Conservation (phyloP, 2,888 invertebrate species). For the Syrista parreyssii region DNA sequence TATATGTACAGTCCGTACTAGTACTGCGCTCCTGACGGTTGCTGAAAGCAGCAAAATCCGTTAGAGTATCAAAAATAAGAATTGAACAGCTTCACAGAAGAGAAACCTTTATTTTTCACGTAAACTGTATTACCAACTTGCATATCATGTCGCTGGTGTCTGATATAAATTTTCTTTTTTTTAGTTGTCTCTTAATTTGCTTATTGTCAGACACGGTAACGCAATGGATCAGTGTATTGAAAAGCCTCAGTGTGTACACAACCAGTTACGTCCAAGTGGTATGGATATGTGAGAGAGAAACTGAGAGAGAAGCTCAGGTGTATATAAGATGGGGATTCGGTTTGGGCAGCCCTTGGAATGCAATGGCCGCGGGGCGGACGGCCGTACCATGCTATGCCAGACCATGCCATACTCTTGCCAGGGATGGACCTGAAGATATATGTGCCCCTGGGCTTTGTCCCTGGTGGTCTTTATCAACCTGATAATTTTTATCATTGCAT, state of each 20-base stretch:
- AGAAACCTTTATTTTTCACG: background rate
- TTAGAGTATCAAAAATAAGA: background rate
- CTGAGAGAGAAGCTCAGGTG: conserved; percentile 21
- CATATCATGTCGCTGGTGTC: background rate
- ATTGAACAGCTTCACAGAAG: background rate
- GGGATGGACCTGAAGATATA: conserved; percentile 6
- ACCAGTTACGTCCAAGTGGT: conserved; percentile 5
- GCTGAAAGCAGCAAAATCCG: background rate
- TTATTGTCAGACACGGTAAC: background rate
- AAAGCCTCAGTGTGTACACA: background rate
- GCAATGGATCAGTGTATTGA: background rate
- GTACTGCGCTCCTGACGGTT: background rate
- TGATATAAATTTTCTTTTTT: background rate
- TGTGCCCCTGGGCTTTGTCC: background rate
- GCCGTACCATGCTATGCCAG: conserved; percentile 17
- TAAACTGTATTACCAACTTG: background rate
- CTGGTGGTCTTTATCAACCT: background rate
- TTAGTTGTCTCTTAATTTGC: background rate
- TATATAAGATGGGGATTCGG: conserved; percentile 51
- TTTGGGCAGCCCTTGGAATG: conserved; percentile 60
- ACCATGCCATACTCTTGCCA: conserved; percentile 27
- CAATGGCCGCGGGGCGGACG: conserved; percentile 48
- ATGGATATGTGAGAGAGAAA: conserved; percentile 6
- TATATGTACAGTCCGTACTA: background rate
- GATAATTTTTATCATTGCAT: background rate